These are phyloP conservation scores for Lycopodina hypogea DNA, from an alignment of 37 sponge, comb jelly and placozoan genomes.

Conservation along the genomic window DNA sequence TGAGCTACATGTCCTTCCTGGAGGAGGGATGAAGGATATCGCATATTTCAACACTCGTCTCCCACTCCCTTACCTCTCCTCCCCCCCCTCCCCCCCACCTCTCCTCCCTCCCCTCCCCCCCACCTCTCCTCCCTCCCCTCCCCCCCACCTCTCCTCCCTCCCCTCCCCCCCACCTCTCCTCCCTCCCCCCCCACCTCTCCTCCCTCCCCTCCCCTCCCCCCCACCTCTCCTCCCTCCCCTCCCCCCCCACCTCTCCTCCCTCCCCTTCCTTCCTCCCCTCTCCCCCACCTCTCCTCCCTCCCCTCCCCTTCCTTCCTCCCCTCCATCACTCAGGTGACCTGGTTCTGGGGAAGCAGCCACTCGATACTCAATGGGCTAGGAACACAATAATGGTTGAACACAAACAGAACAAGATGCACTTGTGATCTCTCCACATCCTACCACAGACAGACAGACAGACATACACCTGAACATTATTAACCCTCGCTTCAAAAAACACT, in stretches of 20 bases:
- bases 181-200: background rate
- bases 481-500: too few relatives aligned
- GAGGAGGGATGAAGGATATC: too few relatives aligned
- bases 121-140: background rate
- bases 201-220: background rate
- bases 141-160: background rate
- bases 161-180: background rate
- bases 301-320: background rate
- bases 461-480: too few relatives aligned
- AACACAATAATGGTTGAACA: too few relatives aligned
- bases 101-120: background rate
- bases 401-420: too few relatives aligned
- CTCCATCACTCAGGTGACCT: background rate
- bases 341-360: too few relatives aligned
- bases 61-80: background rate
- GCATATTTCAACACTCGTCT: background rate
- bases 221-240: background rate
- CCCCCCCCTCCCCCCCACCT: background rate
- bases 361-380: too few relatives aligned
- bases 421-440: constrained; percentile 1
- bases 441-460: too few relatives aligned
- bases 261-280: too few relatives aligned
- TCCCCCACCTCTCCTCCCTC: background rate
- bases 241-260: background rate
- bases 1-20: too few relatives aligned